Base-by-base conservation (phyloP, 2,888 invertebrate species). In the Leptothorax acervorum region DNA sequence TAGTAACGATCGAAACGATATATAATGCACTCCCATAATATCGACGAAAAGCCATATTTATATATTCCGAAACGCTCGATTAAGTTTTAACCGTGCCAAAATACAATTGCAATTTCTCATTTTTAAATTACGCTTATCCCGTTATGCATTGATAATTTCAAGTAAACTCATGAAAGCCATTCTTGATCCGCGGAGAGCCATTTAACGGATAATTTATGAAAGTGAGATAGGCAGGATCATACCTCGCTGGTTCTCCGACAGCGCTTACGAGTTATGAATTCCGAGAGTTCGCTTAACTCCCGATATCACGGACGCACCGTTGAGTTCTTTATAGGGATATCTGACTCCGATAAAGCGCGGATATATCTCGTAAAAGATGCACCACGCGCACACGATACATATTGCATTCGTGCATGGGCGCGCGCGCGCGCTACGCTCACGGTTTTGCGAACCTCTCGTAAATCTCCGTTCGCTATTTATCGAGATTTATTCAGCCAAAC, bases 401-500 rank as follows among this genome's bases (percentile, higher is more conserved):
- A 71, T 81, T 71, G 79, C 79, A 71, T 60, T 60, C 60, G 57
- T n/a, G 45, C 8, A n/a, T 31, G 74, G 15, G n/a, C 62, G 42
- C 35, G 23, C 42, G 42, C 65, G 15, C 51, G 9, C 51, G n/a
- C n/a, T n/a, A n/a, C 23, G 53, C 53, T 48, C 23, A 66, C 66
- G 55, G 45, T 70, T 70, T 79, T 48, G 71, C 71, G 39, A 60
- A 28, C 39, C 71, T 81, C 71, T 71, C 79, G 28, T 71, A 81
- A 81, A 81, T 81, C 79, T 81, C 48, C 48, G 60, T 48, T 60
- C 79, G 70, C 71, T 70, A 81, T 81, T 81, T 81, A 81, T 81
- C 79, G 71, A 71, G 79, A 81, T 81, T 81, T 81, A 81, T 81
- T 81, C 60, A 71, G 39, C 70, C 70, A 81, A 81, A 81, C 79